Evolutionary conservation across 2,888 invertebrate species (phyloP), one percentile per base, ranked within the genome.

Genomic region (Eupeodes latifasciatus): DNA sequence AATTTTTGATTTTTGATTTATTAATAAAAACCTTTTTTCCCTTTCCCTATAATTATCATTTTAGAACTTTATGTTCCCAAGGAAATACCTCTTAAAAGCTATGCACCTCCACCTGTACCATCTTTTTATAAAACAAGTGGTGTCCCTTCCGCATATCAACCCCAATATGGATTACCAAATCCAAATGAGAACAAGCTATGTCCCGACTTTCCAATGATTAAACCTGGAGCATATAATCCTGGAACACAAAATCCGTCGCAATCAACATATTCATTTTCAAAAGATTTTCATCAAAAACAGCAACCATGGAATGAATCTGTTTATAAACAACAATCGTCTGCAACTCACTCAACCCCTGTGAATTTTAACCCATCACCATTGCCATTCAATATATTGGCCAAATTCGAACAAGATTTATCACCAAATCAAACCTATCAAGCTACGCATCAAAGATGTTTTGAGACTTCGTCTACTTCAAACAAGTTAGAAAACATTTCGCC

Each of bases 181-280:
- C 55, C 77, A 27, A 67, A 74, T 14, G 72, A 71, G 12, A 57
- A 40, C 36, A 87, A 79, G 40, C 67, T 81, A 14, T 53, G 75
- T 51, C 34, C 78, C 16, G 44, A 47, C 12, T 87, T 83, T 49
- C 83, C 87, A 94, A 3, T 77, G n/a, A 72, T 34, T 5, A 86
- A 77, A 14, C 72, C 75, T 44, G n/a, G 72, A 40, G 14, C 83
- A 27, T 55, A 55, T n/a, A 86, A 74, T 53, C 27, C 27, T 27
- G 27, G 77, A 78, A 27, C 27, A 27, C 27, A 27, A 27, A 27
- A 27, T 27, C 3, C 27, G 36, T n/a, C 77, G 1, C 94, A 14
- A 92, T 94, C 5, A 94, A 94, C 1, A 93, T 94, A 88, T 94
- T 94, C 85, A 94, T 94, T 4, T 91, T 94, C 12, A 0, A 75